Conservation (phyloP, 2,113 vertebrate genomes). For the Onychostoma macrolepis region DNA sequence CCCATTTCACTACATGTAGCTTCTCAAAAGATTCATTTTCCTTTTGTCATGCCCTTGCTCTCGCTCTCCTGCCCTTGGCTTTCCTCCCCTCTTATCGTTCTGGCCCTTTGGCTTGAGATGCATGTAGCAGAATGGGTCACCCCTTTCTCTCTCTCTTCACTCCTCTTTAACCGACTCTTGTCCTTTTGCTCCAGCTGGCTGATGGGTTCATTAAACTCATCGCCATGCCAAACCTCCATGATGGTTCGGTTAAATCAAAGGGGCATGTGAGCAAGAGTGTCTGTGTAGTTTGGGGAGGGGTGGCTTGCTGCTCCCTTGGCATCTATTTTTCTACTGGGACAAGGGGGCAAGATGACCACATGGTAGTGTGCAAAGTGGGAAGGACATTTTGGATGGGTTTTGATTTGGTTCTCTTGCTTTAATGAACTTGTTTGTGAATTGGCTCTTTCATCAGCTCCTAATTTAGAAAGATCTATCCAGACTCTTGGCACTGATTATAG, state of each 20-base stretch:
- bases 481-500: conserved; percentile 46
- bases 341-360: conserved; percentile 47
- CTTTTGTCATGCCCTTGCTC: background rate
- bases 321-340: conserved; percentile 36
- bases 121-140: conserved; percentile 30
- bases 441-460: conserved; percentile 51
- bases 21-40: conserved; percentile 28
- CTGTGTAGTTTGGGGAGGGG: conserved; percentile 64
- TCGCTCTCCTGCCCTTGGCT: background rate
- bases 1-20: conserved; percentile 3
- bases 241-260: conserved; percentile 63
- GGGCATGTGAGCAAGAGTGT: conserved; percentile 65
- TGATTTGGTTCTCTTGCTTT: conserved; percentile 53
- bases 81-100: conserved; percentile 11
- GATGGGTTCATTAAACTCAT: conserved; percentile 80
- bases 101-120: conserved; percentile 48
- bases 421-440: conserved; percentile 56
- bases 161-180: conserved; percentile 57
- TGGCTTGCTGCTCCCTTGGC: conserved; percentile 55
- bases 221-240: conserved; percentile 73
- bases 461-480: conserved; percentile 50
- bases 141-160: conserved; percentile 19
- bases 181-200: conserved; percentile 78
- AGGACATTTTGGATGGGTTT: conserved; percentile 45
- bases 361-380: conserved; percentile 47